Evolutionary conservation across 2,113 vertebrate genomes (phyloP).

Genomic region (Macquaria ambigua): DNA sequence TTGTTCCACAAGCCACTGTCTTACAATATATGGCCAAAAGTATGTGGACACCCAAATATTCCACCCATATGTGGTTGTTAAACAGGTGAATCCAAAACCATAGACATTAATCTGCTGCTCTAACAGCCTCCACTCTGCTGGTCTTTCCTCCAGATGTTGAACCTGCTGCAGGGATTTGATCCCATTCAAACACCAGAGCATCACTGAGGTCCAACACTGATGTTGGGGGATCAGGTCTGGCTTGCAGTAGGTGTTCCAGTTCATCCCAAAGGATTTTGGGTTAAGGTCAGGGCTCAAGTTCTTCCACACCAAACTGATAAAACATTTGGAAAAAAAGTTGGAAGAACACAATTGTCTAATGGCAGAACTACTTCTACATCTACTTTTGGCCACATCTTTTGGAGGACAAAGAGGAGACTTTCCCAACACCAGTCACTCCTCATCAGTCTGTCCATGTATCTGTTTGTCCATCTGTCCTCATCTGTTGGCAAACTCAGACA

Average conservation of each 20-base stretch:
- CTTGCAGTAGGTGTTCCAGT: neutral
- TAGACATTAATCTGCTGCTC: too few species aligned
- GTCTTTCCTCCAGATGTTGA: too few species aligned
- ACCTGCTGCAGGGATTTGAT: too few species aligned
- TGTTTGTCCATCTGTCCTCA: slow-evolving; percentile 54
- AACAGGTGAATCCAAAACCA: too few species aligned
- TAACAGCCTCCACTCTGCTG: too few species aligned
- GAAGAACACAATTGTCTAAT: neutral
- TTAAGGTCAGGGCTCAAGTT: neutral
- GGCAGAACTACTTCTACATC: too few species aligned
- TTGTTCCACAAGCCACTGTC: too few species aligned
- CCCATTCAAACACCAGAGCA: too few species aligned
- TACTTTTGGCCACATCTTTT: neutral
- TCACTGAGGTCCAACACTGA: neutral
- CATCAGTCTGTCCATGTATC: slow-evolving; percentile 22
- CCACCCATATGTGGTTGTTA: too few species aligned
- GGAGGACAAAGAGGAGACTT: neutral
- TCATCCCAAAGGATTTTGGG: neutral
- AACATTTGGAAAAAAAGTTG: neutral
- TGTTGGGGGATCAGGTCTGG: neutral
- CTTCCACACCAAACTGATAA: neutral
- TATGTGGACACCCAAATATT: too few species aligned
- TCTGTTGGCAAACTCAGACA: slow-evolving; percentile 35
- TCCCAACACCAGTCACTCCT: neutral
- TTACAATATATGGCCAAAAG: too few species aligned